These are phyloP conservation scores for Watsonalla cultraria DNA, from an alignment of 2,888 invertebrate species.

Conservation along the genomic window DNA sequence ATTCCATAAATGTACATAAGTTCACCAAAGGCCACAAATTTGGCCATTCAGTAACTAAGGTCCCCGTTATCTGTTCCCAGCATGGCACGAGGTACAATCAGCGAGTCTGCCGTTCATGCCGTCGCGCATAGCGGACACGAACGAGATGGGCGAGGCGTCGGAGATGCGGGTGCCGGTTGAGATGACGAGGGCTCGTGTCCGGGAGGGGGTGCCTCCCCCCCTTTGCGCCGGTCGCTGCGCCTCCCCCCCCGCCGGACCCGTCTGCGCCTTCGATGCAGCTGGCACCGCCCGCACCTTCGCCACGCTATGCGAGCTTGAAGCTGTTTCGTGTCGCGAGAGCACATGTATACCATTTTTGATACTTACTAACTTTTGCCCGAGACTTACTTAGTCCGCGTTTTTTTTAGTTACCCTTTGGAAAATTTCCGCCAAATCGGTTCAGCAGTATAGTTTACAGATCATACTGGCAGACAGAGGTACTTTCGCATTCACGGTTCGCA, in stretches of 20 bases:
- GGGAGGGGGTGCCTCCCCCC: constrained; percentile 65
- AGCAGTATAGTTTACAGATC: no score
- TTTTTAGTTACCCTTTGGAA: background rate
- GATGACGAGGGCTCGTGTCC: constrained; percentile 42
- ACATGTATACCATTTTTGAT: constrained; percentile 64
- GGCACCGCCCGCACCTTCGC: constrained; percentile 77
- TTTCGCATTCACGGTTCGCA: no score
- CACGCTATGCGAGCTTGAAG: constrained; percentile 77
- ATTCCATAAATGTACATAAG: no score
- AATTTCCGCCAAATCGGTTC: no score
- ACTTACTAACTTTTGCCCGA: background rate
- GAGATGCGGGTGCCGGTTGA: constrained; percentile 39
- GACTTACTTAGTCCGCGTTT: no score
- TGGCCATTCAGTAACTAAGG: no score
- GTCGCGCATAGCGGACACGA: constrained; percentile 39
- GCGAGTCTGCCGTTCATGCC: constrained; percentile 58
- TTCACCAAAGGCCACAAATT: no score
- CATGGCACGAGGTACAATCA: constrained; percentile 49
- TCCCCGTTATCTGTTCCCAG: constrained; percentile 32
- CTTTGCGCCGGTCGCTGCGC: constrained; percentile 62
- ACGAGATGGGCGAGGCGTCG: constrained; percentile 32
- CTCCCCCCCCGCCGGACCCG: constrained; percentile 70
- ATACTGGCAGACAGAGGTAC: no score
- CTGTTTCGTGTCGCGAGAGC: constrained; percentile 77
- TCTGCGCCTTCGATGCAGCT: constrained; percentile 78